These are phyloP conservation scores for Epinephelus coioides DNA, from an alignment of 2,797 vertebrate genomes.

Conservation along the genomic window DNA sequence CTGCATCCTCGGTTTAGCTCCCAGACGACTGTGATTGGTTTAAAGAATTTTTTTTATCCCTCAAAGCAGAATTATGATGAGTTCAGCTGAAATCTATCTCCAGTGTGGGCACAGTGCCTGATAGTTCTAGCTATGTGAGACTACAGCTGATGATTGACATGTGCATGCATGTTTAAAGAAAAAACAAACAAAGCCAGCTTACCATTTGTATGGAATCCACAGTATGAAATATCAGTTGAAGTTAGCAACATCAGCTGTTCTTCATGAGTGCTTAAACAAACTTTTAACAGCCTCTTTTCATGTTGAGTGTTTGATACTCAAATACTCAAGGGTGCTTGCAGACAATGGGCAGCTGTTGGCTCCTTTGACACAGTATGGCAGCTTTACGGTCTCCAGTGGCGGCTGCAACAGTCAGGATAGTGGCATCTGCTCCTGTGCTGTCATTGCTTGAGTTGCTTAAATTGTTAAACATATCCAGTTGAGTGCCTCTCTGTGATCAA, in stretches of 20 bases:
- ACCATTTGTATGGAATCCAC: not conserved
- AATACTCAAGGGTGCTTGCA: not conserved
- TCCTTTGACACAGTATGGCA: slow-evolving; percentile 22
- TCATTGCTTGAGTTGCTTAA: slow-evolving; percentile 6
- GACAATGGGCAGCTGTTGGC: slow-evolving; percentile 45
- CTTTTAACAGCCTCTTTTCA: slow-evolving; percentile 9
- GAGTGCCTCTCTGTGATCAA: not conserved
- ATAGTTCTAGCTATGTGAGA: not conserved
- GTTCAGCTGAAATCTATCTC: too few species aligned
- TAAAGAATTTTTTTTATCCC: too few species aligned
- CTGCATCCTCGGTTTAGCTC: too few species aligned
- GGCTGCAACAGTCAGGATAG: not conserved
- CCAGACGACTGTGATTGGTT: too few species aligned
- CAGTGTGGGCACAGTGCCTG: too few species aligned
- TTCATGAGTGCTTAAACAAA: slow-evolving; percentile 18
- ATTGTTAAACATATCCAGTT: not conserved
- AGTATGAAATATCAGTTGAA: slow-evolving; percentile 3
- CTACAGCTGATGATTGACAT: not conserved
- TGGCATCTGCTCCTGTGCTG: slow-evolving; percentile 20
- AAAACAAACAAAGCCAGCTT: not conserved
- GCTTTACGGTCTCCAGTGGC: slow-evolving; percentile 27
- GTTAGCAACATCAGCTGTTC: slow-evolving; percentile 22
- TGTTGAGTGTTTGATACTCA: slow-evolving; percentile 6
- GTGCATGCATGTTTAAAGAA: not conserved
- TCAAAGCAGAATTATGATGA: too few species aligned